Conservation (phyloP, 2,888 invertebrate species). For the Hirtodrosophila histrioides region DNA sequence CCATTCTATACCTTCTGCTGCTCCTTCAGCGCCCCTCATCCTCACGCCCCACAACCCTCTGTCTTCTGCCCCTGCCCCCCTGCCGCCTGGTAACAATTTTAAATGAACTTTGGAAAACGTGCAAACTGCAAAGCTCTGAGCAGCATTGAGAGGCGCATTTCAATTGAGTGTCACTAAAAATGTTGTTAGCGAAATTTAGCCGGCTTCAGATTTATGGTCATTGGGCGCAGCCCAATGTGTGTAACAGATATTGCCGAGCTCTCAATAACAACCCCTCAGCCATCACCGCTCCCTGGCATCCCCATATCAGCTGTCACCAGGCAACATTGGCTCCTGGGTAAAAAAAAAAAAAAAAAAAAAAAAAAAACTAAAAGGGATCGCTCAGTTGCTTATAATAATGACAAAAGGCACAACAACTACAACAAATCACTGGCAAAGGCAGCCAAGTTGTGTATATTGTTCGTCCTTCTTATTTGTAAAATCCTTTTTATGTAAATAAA, state of each 20-base stretch:
- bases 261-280: slow-evolving; percentile 9
- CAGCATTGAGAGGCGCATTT: slow-evolving; percentile 48
- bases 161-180: slow-evolving; percentile 56
- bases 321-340: slow-evolving; percentile 39
- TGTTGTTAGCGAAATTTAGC: slow-evolving; percentile 25
- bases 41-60: too few relatives aligned
- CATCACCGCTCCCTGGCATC: neutral
- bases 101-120: slow-evolving; percentile 57
- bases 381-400: slow-evolving; percentile 76
- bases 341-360: slow-evolving; percentile 1
- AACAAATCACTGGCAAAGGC: slow-evolving; percentile 64
- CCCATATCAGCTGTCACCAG: slow-evolving; percentile 51
- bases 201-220: slow-evolving; percentile 61
- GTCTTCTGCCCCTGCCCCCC: neutral
- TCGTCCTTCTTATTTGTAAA: slow-evolving; percentile 69
- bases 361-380: slow-evolving; percentile 61
- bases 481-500: slow-evolving; percentile 78
- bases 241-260: slow-evolving; percentile 54
- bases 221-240: slow-evolving; percentile 46
- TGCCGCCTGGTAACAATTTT: slow-evolving; percentile 33
- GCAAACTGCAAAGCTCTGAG: slow-evolving; percentile 39
- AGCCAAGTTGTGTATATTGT: slow-evolving; percentile 36
- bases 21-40: neutral
- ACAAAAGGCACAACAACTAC: slow-evolving; percentile 60
- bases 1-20: neutral